Percentiles rank a stretch among this genome's conserved stretches.
Evolutionary conservation across 2,888 invertebrate species (phyloP).

Genomic region (Himalopsyche kuldschensis): DNA sequence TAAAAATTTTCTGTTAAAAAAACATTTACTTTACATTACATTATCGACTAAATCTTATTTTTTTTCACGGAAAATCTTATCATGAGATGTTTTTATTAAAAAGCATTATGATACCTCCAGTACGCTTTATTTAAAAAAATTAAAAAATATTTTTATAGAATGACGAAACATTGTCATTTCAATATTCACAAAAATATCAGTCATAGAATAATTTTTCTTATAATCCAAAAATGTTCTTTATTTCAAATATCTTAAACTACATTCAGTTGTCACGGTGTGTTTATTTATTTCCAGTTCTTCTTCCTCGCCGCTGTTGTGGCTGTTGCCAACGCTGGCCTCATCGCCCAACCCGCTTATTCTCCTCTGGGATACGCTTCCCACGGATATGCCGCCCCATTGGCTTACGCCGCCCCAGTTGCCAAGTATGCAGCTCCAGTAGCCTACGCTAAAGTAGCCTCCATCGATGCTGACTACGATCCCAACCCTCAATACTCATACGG

Average conservation of each 20-base stretch:
- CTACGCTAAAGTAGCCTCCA: constrained; percentile 17
- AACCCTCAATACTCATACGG: constrained; percentile 52
- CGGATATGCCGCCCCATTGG: constrained; percentile 42
- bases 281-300: neutral
- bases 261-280: neutral
- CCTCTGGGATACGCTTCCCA: constrained; percentile 25
- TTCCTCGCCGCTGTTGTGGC: constrained; percentile 27
- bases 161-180: too few species aligned
- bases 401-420: constrained; percentile 46
- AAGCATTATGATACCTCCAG: too few species aligned
- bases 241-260: neutral
- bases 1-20: too few species aligned
- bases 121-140: too few species aligned
- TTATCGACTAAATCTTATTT: too few species aligned
- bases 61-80: too few species aligned
- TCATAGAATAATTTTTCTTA: too few species aligned
- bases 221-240: too few species aligned
- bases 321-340: constrained; percentile 37
- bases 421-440: constrained; percentile 24
- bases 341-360: constrained; percentile 38
- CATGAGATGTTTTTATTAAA: too few species aligned
- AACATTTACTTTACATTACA: too few species aligned
- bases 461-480: constrained; percentile 31
- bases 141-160: too few species aligned
- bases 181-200: too few species aligned